Percentiles rank a stretch among this genome's conserved stretches.
phyloP scores from a whole-genome alignment of 2,113 vertebrate genomes.

The Uropsilus gracilis region DNA sequence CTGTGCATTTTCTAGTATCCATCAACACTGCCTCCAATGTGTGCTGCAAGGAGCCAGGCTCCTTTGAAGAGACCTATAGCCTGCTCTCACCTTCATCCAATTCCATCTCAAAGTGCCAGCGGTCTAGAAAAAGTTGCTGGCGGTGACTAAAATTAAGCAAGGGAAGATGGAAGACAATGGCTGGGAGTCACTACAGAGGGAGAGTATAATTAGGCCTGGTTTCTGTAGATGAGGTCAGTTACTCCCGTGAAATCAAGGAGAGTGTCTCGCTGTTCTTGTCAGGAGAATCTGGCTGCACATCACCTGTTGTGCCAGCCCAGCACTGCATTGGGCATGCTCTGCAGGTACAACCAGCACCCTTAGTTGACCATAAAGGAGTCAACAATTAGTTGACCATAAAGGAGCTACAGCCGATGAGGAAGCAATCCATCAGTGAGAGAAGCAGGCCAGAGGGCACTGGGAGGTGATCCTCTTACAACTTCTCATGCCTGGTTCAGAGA shows the following conservation, averaged over 20 bases:
- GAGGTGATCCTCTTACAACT: not conserved
- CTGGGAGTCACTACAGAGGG: not conserved
- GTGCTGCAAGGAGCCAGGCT: not conserved
- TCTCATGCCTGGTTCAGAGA: not conserved
- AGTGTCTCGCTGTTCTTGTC: not conserved
- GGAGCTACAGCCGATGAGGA: not conserved
- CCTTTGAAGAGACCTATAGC: conserved; percentile 3
- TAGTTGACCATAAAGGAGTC: too few relatives aligned
- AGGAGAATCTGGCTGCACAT: not conserved
- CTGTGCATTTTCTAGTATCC: not conserved
- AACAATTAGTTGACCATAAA: too few relatives aligned
- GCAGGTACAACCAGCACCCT: not conserved
- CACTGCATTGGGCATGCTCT: not conserved
- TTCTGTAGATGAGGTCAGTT: not conserved
- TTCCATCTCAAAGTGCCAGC: not conserved
- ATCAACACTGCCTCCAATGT: not conserved
- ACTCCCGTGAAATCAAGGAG: not conserved
- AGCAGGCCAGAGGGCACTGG: not conserved
- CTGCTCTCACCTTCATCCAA: conserved; percentile 21
- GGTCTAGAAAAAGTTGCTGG: not conserved
- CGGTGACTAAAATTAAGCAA: not conserved
- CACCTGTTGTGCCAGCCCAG: not conserved
- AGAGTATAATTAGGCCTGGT: not conserved
- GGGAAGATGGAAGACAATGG: not conserved
- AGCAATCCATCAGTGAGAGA: not conserved